These are phyloP conservation scores for Meriones psammophilus DNA, from an alignment of 2,797 vertebrate genomes.

Conservation along the genomic window DNA sequence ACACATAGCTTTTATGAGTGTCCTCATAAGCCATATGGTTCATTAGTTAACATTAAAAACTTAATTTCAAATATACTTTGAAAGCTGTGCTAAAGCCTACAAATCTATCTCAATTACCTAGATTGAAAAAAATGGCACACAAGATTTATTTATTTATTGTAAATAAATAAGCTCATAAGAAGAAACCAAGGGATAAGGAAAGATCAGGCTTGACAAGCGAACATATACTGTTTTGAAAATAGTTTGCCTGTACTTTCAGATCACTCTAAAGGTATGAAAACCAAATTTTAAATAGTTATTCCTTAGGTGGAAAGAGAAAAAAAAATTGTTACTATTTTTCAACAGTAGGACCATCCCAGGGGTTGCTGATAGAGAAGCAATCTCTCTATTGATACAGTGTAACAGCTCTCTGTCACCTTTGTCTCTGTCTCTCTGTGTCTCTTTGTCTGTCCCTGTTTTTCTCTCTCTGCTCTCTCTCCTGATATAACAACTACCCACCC, in stretches of 20 bases:
- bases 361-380: not conserved
- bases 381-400: not conserved
- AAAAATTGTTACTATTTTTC: not conserved
- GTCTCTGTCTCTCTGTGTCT: not conserved
- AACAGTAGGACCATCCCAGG: not conserved
- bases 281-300: not conserved
- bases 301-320: not conserved
- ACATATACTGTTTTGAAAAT: slow-evolving; percentile 2
- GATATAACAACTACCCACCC: not conserved
- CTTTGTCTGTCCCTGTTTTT: not conserved
- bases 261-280: slow-evolving; percentile 23
- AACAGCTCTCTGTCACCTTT: not conserved
- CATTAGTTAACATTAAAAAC: slow-evolving; percentile 39
- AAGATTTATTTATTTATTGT: not conserved
- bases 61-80: not conserved
- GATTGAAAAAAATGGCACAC: not conserved
- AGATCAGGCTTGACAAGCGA: not conserved
- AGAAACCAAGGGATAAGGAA: not conserved
- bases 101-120: not conserved
- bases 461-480: not conserved
- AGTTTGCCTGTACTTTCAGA: not conserved
- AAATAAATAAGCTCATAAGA: not conserved
- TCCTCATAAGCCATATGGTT: not conserved
- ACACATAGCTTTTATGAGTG: not conserved
- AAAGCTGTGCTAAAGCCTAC: not conserved